Evolutionary conservation across 2,113 vertebrate genomes (phyloP), one percentile per base, ranked within the genome.

Genomic region (Coptodon rendalli): DNA sequence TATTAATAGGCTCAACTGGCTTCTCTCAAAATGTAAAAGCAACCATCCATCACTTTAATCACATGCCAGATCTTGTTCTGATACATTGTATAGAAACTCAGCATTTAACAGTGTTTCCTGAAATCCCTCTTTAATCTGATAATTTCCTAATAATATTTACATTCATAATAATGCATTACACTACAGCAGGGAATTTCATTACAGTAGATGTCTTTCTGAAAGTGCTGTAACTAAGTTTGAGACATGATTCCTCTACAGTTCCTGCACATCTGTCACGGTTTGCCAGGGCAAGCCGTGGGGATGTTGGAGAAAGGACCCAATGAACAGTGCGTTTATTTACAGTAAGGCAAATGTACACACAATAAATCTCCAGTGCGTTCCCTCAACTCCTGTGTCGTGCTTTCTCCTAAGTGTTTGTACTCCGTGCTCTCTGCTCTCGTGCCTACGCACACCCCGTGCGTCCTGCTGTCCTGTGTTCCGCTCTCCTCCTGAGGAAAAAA

Each of bases 231-330:
- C 56, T 57, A 57, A 57, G 54, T 57, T 14, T 59, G 0, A 59
- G 3, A 59, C 56, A 1, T 29, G 27, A 17, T 61, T 31, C 56
- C 56, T 59, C 7, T 31, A 0, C 14, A 56, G 53, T 31, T 31
- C 57, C 27, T 31, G 57, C 14, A 31, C 27, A 61, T 31, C 57
- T 31, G 54, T 13, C 53, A 56, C 6, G 0, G 53, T 29, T 57
- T 57, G 54, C 0, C 24, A 14, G 54, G 24, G 24, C 0, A 14
- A 29, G 12, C 54, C 0, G 12, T 57, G 54, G 4, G 4, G 54
- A 0, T 27, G 54, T 57, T 57, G 24, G 3, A 29, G 54, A 57
- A 57, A 57, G 54, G 12, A 29, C 54, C 54, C 54, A 57, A 57
- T 57, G 56, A 29, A 29, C 56, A 9, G 24, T 57, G 56, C 0